Evolutionary conservation across 2,113 vertebrate genomes (phyloP).

Genomic region (Hypocryptadius cinnamomeus): DNA sequence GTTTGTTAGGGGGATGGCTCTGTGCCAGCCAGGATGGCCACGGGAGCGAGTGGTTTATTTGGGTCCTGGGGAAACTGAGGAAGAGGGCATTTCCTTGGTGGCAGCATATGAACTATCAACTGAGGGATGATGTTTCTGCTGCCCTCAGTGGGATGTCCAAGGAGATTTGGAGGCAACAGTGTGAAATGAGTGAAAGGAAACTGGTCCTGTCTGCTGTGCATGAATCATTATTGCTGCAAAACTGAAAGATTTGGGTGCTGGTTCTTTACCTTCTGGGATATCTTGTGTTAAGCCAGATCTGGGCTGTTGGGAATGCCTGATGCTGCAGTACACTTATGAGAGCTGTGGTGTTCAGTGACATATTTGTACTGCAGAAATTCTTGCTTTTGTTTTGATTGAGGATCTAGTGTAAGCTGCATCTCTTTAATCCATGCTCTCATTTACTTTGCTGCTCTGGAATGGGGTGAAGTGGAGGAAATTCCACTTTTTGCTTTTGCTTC

Average conservation of each 20-base stretch:
- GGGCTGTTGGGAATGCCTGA: background rate
- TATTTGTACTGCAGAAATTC: background rate
- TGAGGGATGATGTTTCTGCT: background rate
- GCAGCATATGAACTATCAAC: background rate
- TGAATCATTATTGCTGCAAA: background rate
- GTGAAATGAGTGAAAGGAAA: background rate
- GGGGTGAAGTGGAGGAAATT: background rate
- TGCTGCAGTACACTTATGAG: background rate
- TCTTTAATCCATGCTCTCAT: background rate
- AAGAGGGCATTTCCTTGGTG: background rate
- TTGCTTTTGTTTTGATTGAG: background rate
- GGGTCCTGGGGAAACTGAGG: background rate
- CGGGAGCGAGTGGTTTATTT: rapidly evolving
- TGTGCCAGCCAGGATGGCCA: background rate
- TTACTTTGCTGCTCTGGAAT: background rate
- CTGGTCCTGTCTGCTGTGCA: background rate
- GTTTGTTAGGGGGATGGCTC: background rate
- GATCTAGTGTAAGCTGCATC: background rate
- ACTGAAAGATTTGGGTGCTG: background rate
- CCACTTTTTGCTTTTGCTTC: background rate
- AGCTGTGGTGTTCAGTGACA: background rate
- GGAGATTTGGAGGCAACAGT: background rate
- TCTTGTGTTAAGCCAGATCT: background rate
- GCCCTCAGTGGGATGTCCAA: background rate
- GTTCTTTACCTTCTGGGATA: background rate